These are phyloP conservation scores for Leptonema lineaticorne DNA, from an alignment of 1,140 invertebrate species.

Conservation along the genomic window DNA sequence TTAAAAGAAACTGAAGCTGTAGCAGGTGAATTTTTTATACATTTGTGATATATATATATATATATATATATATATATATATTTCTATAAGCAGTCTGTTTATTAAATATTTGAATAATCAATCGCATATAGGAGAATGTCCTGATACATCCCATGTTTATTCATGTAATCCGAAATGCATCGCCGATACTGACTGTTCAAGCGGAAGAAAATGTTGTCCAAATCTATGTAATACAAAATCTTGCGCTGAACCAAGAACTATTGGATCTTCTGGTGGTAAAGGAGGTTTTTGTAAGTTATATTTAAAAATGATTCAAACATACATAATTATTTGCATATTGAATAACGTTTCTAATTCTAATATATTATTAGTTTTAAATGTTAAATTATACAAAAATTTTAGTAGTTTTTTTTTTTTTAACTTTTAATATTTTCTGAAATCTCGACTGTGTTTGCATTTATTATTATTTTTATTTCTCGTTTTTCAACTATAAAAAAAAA, in stretches of 20 bases:
- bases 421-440: background rate
- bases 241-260: conserved; percentile 57
- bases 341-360: too few species aligned
- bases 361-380: background rate
- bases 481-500: background rate
- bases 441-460: background rate
- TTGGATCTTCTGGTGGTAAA: conserved; percentile 46
- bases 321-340: background rate
- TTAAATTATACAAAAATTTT: background rate
- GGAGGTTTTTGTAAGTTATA: conserved; percentile 30
- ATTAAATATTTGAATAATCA: background rate
- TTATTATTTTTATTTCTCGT: background rate
- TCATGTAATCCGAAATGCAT: conserved; percentile 66
- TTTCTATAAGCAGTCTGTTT: background rate
- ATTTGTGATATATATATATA: too few species aligned
- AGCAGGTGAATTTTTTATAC: background rate
- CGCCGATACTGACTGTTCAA: conserved; percentile 64
- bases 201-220: conserved; percentile 66
- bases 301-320: background rate
- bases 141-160: conserved; percentile 61
- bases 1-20: background rate
- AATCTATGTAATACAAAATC: conserved; percentile 69
- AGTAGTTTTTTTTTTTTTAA: background rate
- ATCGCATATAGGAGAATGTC: conserved; percentile 55
- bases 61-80: too few species aligned